phyloP scores from a whole-genome alignment of 1,140 invertebrate genomes.

The Zaprionus ghesquierei region DNA sequence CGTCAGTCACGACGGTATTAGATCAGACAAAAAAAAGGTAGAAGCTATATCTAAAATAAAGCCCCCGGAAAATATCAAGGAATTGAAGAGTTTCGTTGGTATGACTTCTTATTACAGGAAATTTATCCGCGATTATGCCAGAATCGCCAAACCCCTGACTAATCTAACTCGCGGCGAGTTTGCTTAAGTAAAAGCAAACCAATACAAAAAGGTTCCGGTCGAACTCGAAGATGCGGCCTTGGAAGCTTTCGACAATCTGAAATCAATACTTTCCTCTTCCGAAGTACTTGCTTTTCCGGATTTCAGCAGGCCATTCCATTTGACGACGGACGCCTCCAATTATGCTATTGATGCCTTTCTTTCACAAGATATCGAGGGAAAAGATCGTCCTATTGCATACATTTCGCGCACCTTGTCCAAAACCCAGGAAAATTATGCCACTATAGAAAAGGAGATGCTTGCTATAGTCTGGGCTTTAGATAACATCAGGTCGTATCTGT shows the following conservation, averaged over 20 bases:
- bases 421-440: too few relatives aligned
- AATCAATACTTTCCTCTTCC: not conserved
- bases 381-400: not conserved
- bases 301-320: constrained; percentile 7
- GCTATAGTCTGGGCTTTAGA: constrained; percentile 15
- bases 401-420: not conserved
- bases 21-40: not conserved
- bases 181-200: not conserved
- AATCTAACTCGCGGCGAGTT: not conserved
- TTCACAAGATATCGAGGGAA: not conserved
- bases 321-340: not conserved
- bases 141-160: not conserved
- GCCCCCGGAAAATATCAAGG: not conserved
- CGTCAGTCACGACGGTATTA: not conserved
- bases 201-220: too few relatives aligned
- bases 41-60: too few relatives aligned
- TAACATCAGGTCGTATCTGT: not conserved
- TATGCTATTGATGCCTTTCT: not conserved
- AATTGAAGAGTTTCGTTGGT: constrained; percentile 4
- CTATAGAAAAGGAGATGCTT: not conserved
- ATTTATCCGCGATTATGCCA: not conserved
- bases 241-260: not conserved
- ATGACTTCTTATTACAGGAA: constrained; percentile 14
- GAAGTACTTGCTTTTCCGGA: constrained; percentile 5
- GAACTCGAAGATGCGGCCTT: too few relatives aligned